phyloP scores from a whole-genome alignment of 2,113 vertebrate species.

The Thalassarche chlororhynchos region DNA sequence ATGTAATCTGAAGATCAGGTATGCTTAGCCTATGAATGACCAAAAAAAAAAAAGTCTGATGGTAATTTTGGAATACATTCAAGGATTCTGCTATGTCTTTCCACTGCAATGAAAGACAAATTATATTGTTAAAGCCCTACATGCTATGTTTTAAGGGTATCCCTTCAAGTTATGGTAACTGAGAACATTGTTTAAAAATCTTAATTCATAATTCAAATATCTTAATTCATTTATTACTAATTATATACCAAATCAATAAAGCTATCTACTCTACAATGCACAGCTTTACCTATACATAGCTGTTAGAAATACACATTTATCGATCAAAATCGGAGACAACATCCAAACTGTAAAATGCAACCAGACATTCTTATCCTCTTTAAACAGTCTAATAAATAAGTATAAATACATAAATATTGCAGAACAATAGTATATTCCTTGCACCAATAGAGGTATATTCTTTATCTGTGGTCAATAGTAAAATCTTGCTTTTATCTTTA shows the following conservation, averaged over 20 bases:
- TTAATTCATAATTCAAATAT: not conserved
- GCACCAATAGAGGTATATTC: not conserved
- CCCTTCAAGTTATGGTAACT: not conserved
- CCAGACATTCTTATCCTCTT: not conserved
- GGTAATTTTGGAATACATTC: not conserved
- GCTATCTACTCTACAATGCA: not conserved
- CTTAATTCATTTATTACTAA: not conserved
- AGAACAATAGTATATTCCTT: not conserved
- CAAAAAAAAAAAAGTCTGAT: not conserved
- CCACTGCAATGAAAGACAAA: not conserved
- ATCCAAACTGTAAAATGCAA: not conserved
- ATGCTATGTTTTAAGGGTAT: not conserved
- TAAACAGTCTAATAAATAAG: slow-evolving; percentile 36
- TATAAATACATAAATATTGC: slow-evolving; percentile 39
- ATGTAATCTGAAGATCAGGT: not conserved
- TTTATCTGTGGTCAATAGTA: not conserved
- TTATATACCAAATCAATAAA: not conserved
- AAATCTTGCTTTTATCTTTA: not conserved
- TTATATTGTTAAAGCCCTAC: not conserved
- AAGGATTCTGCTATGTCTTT: not conserved
- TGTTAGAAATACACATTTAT: not conserved
- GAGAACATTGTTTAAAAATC: not conserved
- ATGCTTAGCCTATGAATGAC: not conserved
- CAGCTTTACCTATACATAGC: not conserved
- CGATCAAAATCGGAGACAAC: slow-evolving; percentile 4